A percentile compares a stretch with the other conserved stretches of the same genome.
Conservation (phyloP, 2,888 invertebrate species). For the Diarsia mendica region DNA sequence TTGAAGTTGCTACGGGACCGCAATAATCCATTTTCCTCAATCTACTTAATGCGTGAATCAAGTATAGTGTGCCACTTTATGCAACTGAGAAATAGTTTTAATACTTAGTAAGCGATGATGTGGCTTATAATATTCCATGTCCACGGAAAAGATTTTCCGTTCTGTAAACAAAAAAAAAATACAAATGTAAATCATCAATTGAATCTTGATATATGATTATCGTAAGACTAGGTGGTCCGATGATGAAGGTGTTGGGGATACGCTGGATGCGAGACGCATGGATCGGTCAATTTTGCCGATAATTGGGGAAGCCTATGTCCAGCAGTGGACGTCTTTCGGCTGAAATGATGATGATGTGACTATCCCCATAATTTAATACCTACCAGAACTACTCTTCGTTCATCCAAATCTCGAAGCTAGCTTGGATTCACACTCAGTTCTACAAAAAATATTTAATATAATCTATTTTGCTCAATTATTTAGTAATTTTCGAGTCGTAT, state of each 20-base stretch:
- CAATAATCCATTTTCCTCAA: conserved; percentile 40
- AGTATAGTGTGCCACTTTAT: conserved; percentile 19
- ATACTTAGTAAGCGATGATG: neutral
- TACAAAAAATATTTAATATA: too few species aligned
- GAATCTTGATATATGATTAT: neutral
- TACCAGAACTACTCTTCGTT: neutral
- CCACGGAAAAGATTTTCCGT: neutral
- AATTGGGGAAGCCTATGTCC: too few species aligned
- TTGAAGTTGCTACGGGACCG: neutral
- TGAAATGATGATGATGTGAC: too few species aligned
- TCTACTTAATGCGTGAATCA: conserved; percentile 7
- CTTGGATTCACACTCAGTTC: neutral
- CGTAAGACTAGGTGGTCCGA: neutral
- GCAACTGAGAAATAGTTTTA: conserved; percentile 2
- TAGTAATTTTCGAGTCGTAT: conserved; percentile 4
- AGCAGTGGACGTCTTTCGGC: too few species aligned
- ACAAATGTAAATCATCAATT: too few species aligned
- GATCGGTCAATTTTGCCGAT: too few species aligned
- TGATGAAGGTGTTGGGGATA: too few species aligned
- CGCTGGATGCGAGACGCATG: too few species aligned
- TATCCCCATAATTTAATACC: too few species aligned
- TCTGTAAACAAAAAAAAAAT: neutral
- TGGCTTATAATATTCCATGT: neutral
- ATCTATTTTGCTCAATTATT: neutral
- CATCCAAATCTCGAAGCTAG: neutral